Conservation (phyloP, 1,140 invertebrate species). For the Schlechtendalia chinensis region DNA sequence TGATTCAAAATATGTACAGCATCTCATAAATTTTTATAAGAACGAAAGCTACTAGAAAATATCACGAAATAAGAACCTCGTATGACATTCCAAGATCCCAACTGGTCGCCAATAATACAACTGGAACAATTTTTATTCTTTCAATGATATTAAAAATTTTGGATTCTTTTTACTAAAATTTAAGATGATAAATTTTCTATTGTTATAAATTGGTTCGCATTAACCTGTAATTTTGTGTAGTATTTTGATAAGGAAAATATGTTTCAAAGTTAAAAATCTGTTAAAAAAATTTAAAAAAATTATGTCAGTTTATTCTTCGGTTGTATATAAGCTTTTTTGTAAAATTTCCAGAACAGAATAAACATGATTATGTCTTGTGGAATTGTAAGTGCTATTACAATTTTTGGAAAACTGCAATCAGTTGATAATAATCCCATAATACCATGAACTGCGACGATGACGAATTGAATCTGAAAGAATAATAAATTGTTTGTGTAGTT, state of each 20-base stretch:
- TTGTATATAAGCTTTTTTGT: constrained; percentile 69
- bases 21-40: no score
- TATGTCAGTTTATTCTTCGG: constrained; percentile 22
- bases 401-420: constrained; percentile 72
- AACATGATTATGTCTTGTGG: constrained; percentile 75
- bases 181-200: no score
- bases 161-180: no score
- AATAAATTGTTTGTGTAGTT: neutral
- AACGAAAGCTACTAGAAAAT: no score
- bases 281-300: neutral
- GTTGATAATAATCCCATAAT: constrained; percentile 64
- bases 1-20: no score
- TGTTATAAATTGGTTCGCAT: no score
- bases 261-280: neutral
- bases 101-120: no score
- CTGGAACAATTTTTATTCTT: no score
- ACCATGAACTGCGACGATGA: constrained; percentile 69
- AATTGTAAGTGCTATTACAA: constrained; percentile 62
- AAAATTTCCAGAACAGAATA: constrained; percentile 81
- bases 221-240: neutral
- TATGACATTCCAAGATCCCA: no score
- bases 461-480: constrained; percentile 69
- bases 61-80: no score
- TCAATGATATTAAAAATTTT: no score
- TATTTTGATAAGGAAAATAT: neutral